Percentiles rank a stretch among this genome's conserved stretches.
Conservation (phyloP, 1,140 invertebrate species). For the Brachionus paranguensis region DNA sequence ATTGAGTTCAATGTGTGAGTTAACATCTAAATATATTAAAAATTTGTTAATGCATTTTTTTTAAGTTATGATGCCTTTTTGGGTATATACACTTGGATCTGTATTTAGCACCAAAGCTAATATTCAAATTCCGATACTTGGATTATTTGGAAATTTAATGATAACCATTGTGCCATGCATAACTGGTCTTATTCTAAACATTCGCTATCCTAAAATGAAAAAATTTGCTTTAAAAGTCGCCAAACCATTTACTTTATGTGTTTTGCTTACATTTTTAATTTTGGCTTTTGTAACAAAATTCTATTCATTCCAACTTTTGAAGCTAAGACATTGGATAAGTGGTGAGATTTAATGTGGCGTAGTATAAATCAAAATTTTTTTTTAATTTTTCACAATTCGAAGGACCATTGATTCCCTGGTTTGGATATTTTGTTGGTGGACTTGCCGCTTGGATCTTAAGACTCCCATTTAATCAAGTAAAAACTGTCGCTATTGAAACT, state of each 20-base stretch:
- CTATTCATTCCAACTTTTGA: conserved; percentile 80
- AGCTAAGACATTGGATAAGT: conserved; percentile 66
- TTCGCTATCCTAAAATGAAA: conserved; percentile 17
- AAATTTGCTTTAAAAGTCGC: conserved; percentile 42
- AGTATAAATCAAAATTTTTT: neutral
- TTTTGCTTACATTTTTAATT: conserved; percentile 79
- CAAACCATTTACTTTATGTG: conserved; percentile 68
- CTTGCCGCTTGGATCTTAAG: conserved; percentile 44
- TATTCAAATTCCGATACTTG: conserved; percentile 24
- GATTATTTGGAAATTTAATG: conserved; percentile 20
- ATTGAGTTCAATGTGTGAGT: conserved; percentile 23
- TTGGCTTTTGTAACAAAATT: conserved; percentile 84
- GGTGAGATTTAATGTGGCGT: neutral
- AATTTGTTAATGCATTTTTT: neutral
- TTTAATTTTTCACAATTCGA: conserved; percentile 47
- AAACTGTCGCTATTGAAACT: conserved; percentile 59
- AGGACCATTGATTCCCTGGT: conserved; percentile 65
- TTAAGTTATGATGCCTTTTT: conserved; percentile 36
- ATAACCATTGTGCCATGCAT: conserved; percentile 31
- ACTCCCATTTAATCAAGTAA: conserved; percentile 49
- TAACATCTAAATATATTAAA: neutral
- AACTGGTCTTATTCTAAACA: neutral
- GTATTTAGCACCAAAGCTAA: conserved; percentile 8
- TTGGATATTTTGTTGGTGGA: conserved; percentile 73
- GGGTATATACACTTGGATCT: conserved; percentile 19